Conservation (phyloP, 1,140 invertebrate genomes). For the Chironomus striatipennis region DNA sequence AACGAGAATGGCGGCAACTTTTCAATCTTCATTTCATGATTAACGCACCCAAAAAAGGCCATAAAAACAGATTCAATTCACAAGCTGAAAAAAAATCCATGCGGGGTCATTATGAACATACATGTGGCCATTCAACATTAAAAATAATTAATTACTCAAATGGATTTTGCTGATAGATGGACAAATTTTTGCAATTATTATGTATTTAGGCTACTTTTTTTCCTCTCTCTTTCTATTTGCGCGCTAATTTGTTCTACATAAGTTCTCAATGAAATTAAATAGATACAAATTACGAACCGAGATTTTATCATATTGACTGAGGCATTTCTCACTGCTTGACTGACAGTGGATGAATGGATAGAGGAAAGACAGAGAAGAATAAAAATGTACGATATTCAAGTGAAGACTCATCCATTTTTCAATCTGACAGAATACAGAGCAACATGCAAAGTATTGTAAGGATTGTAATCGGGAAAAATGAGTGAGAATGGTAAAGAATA, state of each 20-base stretch:
- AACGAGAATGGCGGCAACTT: neutral
- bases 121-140: neutral
- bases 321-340: neutral
- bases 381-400: neutral
- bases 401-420: neutral
- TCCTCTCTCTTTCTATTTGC: neutral
- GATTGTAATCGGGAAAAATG: too few species aligned
- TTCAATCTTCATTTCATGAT: constrained; percentile 4
- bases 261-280: too few species aligned
- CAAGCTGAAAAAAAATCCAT: neutral
- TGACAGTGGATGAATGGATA: neutral
- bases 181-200: neutral
- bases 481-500: too few species aligned
- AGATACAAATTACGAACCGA: too few species aligned
- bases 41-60: neutral
- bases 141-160: constrained; percentile 4
- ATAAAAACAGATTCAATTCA: neutral
- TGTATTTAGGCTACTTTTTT: neutral
- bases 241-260: too few species aligned
- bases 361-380: too few species aligned
- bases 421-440: neutral
- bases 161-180: neutral
- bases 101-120: too few species aligned
- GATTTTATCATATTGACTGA: too few species aligned
- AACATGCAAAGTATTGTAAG: too few species aligned